Evolutionary conservation across 2,888 invertebrate species (phyloP).

Genomic region (Tetheella fluctuosa): DNA sequence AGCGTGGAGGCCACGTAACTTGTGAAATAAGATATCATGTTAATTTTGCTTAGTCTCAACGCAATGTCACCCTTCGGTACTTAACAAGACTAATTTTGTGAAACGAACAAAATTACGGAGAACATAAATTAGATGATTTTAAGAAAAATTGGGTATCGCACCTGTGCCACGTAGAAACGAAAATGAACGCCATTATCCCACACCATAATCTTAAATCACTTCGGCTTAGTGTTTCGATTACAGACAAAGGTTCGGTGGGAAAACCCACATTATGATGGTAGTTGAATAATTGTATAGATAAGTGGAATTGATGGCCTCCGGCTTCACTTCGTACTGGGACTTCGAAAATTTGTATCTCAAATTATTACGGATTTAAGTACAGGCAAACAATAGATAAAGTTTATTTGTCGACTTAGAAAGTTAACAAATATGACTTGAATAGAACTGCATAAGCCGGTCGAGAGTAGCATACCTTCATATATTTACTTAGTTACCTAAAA

Average conservation of each 20-base stretch:
- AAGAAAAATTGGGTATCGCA: conserved; percentile 71
- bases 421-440: no score
- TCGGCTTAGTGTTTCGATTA: conserved; percentile 82
- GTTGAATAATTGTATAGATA: conserved; percentile 82
- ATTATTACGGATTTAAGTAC: conserved; percentile 12
- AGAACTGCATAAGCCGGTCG: no score
- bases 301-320: conserved; percentile 71
- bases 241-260: conserved; percentile 78
- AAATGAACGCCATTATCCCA: conserved; percentile 80
- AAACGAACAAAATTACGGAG: conserved; percentile 53
- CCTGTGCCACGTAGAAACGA: conserved; percentile 72
- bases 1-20: conserved; percentile 15
- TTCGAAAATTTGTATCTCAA: not conserved
- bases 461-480: no score
- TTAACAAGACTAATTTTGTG: conserved; percentile 50
- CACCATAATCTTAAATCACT: conserved; percentile 83
- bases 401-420: not conserved
- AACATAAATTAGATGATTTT: conserved; percentile 69
- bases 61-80: conserved; percentile 14
- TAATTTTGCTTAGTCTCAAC: conserved; percentile 9
- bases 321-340: conserved; percentile 38
- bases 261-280: conserved; percentile 81
- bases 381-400: not conserved
- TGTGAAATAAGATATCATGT: conserved; percentile 26
- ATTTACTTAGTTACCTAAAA: no score